Conservation (phyloP, 2,888 invertebrate species). For the Apodemia mormo region DNA sequence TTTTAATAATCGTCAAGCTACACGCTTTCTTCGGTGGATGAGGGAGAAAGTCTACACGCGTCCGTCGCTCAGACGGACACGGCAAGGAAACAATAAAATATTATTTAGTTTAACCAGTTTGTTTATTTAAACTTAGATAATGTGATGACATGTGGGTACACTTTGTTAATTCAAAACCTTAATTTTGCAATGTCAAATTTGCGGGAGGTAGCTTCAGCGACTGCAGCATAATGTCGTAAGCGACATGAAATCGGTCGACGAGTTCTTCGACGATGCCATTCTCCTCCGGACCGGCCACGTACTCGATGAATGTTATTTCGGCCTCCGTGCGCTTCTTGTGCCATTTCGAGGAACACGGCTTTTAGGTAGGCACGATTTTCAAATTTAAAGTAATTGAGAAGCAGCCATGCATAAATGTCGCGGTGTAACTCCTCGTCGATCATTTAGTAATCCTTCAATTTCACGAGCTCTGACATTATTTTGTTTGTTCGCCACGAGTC, state of each 20-base stretch:
- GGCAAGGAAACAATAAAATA: not conserved
- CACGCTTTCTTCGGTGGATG: too few species aligned
- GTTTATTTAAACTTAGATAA: not conserved
- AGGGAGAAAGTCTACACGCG: not conserved
- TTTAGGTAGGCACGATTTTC: too few species aligned
- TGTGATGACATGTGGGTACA: not conserved
- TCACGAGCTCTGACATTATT: too few species aligned
- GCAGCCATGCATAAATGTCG: too few species aligned
- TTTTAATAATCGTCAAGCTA: not conserved
- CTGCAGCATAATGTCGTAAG: not conserved
- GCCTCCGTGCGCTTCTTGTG: too few species aligned
- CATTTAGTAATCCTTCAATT: too few species aligned
- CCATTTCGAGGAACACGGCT: too few species aligned
- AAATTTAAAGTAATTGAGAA: too few species aligned
- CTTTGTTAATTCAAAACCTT: not conserved
- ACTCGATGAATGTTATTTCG: too few species aligned
- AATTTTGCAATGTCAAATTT: not conserved
- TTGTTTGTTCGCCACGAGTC: too few species aligned
- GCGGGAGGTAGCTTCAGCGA: conserved; percentile 6
- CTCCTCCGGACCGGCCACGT: not conserved
- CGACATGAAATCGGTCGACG: conserved; percentile 1
- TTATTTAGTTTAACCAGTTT: not conserved
- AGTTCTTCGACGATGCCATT: not conserved
- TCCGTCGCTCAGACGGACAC: not conserved
- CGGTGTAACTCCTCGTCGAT: too few species aligned